phyloP scores from a whole-genome alignment of 2,888 invertebrate genomes.

The Ptychoptera contaminata region DNA sequence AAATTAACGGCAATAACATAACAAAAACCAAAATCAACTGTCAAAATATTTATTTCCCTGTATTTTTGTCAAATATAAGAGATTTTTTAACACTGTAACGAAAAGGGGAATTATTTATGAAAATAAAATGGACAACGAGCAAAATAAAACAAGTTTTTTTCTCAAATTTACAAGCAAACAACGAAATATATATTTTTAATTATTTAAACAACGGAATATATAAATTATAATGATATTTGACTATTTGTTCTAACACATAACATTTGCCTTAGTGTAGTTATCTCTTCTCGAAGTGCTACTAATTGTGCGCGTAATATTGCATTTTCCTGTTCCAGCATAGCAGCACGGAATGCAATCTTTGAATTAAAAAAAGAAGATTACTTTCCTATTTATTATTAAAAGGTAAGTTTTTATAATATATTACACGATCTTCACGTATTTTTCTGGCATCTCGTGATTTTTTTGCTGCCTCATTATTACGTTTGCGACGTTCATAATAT shows the following conservation, averaged over 20 bases:
- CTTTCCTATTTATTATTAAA: too few relatives aligned
- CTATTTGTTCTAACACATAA: not conserved
- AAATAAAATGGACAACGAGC: too few relatives aligned
- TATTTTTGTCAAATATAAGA: too few relatives aligned
- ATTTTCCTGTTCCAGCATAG: slow-evolving; percentile 75
- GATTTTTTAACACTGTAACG: too few relatives aligned
- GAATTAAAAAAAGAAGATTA: slow-evolving; percentile 10
- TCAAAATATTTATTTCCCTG: too few relatives aligned
- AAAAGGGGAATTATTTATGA: too few relatives aligned
- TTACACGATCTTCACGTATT: slow-evolving; percentile 70
- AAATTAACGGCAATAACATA: too few relatives aligned
- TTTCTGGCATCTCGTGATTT: slow-evolving; percentile 80
- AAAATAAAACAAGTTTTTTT: too few relatives aligned
- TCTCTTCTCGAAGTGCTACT: slow-evolving; percentile 63
- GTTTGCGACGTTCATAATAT: slow-evolving; percentile 71
- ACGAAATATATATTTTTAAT: too few relatives aligned
- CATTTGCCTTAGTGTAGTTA: slow-evolving; percentile 17
- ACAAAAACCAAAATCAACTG: too few relatives aligned
- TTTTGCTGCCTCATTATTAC: slow-evolving; percentile 86
- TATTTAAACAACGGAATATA: not conserved
- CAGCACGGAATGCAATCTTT: slow-evolving; percentile 65
- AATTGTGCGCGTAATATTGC: slow-evolving; percentile 71
- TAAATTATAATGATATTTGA: not conserved
- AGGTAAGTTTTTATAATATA: not conserved
- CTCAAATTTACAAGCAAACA: too few relatives aligned